A percentile compares a stretch with the other conserved stretches of the same genome.
These are phyloP conservation scores for Cheilosia scutellata DNA, from an alignment of 2,888 invertebrate species.

Conservation along the genomic window DNA sequence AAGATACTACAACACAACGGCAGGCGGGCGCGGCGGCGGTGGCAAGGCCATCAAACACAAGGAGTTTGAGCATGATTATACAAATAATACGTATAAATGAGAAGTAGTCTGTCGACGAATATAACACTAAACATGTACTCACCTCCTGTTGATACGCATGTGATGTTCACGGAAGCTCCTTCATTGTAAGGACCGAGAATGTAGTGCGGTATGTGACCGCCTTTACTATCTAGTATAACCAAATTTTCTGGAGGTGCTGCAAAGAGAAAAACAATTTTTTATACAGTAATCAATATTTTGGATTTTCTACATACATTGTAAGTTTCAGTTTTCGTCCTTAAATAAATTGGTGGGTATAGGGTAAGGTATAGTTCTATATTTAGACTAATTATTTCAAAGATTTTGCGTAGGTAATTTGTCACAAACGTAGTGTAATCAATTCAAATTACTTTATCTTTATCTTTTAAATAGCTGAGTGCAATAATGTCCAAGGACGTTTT, in stretches of 20 bases:
- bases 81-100: slow-evolving; percentile 49
- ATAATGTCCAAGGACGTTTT: too few species aligned
- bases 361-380: too few species aligned
- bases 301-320: not conserved
- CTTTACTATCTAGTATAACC: slow-evolving; percentile 91
- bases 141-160: slow-evolving; percentile 95
- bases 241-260: slow-evolving; percentile 93
- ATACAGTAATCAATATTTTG: not conserved
- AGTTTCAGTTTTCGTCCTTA: too few species aligned
- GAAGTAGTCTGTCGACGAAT: slow-evolving; percentile 15
- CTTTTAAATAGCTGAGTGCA: too few species aligned
- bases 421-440: too few species aligned
- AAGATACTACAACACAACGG: slow-evolving; percentile 13
- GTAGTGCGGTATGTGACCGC: slow-evolving; percentile 90
- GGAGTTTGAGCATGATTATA: slow-evolving; percentile 50
- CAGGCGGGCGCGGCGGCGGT: not conserved
- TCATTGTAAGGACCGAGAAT: slow-evolving; percentile 94
- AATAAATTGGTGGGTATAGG: too few species aligned
- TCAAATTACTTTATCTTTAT: too few species aligned
- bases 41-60: slow-evolving; percentile 24
- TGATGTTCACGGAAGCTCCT: slow-evolving; percentile 91
- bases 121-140: slow-evolving; percentile 80
- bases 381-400: too few species aligned
- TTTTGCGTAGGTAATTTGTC: too few species aligned
- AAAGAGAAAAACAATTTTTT: slow-evolving; percentile 77